phyloP scores from a whole-genome alignment of 2,888 invertebrate genomes.

The Bombyx huttoni region DNA sequence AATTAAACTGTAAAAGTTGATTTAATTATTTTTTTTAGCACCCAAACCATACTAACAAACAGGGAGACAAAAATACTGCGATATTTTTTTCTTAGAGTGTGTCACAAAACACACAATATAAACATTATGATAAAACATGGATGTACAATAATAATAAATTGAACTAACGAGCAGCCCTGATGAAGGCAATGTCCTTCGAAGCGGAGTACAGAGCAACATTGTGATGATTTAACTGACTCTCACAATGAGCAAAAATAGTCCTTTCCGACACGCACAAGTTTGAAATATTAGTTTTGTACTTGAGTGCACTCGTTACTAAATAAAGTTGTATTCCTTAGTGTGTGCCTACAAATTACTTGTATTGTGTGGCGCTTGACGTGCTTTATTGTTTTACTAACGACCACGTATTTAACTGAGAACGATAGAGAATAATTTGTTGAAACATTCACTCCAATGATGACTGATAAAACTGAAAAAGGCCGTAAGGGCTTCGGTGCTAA shows the following conservation, averaged over 20 bases:
- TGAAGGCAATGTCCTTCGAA: conserved; percentile 49
- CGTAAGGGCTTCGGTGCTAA: too few species aligned
- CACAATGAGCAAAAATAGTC: conserved; percentile 51
- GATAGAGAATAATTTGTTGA: too few species aligned
- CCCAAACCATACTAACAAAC: too few species aligned
- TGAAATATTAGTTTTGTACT: conserved; percentile 26
- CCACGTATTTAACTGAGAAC: too few species aligned
- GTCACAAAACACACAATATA: neutral
- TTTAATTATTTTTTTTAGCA: too few species aligned
- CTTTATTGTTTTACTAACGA: neutral
- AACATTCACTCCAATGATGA: too few species aligned
- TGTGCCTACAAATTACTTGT: neutral
- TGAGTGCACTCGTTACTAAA: conserved; percentile 3
- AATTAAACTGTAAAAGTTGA: too few species aligned
- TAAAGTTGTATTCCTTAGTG: neutral
- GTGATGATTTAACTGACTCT: conserved; percentile 54
- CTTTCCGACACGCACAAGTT: conserved; percentile 34
- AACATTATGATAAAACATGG: neutral
- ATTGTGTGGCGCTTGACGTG: neutral
- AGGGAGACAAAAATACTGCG: too few species aligned
- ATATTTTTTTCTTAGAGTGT: too few species aligned
- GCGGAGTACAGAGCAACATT: conserved; percentile 39
- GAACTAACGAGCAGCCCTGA: conserved; percentile 18
- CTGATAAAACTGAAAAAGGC: too few species aligned
- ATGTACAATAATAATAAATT: neutral